Base-by-base conservation (phyloP, 2,797 vertebrate species). In the Labeo calbasu region DNA sequence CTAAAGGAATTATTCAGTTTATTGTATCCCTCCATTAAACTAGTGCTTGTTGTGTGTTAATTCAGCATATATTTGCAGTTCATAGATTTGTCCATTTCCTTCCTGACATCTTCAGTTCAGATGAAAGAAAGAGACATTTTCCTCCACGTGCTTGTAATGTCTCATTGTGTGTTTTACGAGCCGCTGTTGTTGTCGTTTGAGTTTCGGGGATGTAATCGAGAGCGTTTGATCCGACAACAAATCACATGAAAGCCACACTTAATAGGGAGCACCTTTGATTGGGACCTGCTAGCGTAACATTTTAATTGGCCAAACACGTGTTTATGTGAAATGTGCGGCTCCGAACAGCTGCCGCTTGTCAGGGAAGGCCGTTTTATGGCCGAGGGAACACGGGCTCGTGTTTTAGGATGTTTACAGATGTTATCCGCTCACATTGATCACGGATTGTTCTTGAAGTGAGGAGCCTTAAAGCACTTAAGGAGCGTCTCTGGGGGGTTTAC, bases 261-360 rank as follows among this genome's bases (percentile, higher is more conserved):
- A 25, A 63, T 15, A 53, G 23, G 15, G 55, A 81, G 15, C 72
- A 66, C n/a, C 13, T 80, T 72, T 77, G 73, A 55, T 77, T 80
- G 59, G 55, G 21, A 71, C 53, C 25, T 32, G 40, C 19, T 81
- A 53, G 75, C 43, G 23, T n/a, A 77, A 46, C 55, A 13, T 81
- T 86, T 70, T 77, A 72, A 81, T 81, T 77, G 77, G 48, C 59
- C 21, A 23, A 46, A 28, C 51, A 55, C 8, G 66, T 71, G 63
- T 65, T 81, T 73, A 9, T 66, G 36, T 53, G 36, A 81, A 53
- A 32, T 28, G 50, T 53, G 17, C 68, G 5, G 46, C 43, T 75
- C 28, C 13, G 14, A 72, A 63, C 82, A 81, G 83, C 83, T 87
- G 86, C 65, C 13, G 21, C 65, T 48, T 50, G 82, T 77, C 51